Base-by-base conservation (phyloP, 2,888 invertebrate genomes). In the Ephialtes manifestator region DNA sequence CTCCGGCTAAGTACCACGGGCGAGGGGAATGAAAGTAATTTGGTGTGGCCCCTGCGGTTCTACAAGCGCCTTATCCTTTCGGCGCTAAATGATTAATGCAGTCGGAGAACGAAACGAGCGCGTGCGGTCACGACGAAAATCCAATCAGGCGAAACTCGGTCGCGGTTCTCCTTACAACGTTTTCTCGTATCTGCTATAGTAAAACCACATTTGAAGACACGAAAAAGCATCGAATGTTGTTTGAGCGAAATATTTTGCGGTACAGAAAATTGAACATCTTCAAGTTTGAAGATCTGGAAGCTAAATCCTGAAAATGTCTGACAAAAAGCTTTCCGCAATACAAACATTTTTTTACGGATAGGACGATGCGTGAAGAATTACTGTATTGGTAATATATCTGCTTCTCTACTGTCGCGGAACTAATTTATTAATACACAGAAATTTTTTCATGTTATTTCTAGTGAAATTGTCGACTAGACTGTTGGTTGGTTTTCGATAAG, bases 101-200 rank as follows among this genome's bases (percentile, higher is more conserved):
- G 76, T 65, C 53, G 68, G 70, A 28, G 68, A 20, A 70, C 24
- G 79, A 70, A 81, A 75, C 60, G 65, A 65, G 85, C 65, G 79
- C 85, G 82, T 75, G 86, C 86, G 86, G 87, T 82, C 84, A 83
- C 85, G 87, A 88, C 87, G 87, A 88, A 88, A 88, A 88, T 88
- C 87, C 87, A 88, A 88, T 88, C 86, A 87, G 84, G 77, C 76
- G 81, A 84, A 87, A 88, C 78, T 83, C 81, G 71, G 58, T 75
- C 71, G 51, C 71, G 43, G 13, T 31, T n/a, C 60, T 63, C 39
- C 43, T 28, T 48, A 48, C 15, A 20, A 55, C 35, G 35, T 46
- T 18, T 18, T 46, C 43, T 24, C 48, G 15, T 48, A 8, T 48
- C 28, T 20, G 43, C 11, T 24, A 4, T 10, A 4, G 3, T 43